These are phyloP conservation scores for Otolemur crassicaudatus DNA, from an alignment of 2,797 vertebrate species.

Conservation along the genomic window DNA sequence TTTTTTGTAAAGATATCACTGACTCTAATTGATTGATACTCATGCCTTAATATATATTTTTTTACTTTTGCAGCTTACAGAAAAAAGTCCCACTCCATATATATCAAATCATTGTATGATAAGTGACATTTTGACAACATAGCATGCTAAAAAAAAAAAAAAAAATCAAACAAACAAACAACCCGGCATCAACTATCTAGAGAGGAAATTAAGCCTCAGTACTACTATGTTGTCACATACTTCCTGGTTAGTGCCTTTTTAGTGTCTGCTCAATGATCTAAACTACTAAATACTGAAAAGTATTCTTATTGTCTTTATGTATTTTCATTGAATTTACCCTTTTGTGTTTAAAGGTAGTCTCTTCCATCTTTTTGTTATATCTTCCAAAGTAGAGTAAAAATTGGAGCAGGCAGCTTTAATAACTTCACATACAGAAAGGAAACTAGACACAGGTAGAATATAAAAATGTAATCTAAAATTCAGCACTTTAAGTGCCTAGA, in stretches of 20 bases:
- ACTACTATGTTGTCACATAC: constrained; percentile 41
- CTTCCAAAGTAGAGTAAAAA: constrained; percentile 83
- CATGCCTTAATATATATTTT: not conserved
- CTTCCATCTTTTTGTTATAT: constrained; percentile 82
- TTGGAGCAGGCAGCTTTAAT: constrained; percentile 87
- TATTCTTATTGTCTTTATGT: constrained; percentile 67
- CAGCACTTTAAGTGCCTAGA: constrained; percentile 83
- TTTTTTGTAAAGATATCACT: not conserved
- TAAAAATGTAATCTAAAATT: constrained; percentile 87
- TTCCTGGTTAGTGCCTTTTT: constrained; percentile 73
- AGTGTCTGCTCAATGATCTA: constrained; percentile 69
- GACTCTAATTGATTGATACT: constrained; percentile 54
- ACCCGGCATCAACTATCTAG: constrained; percentile 42
- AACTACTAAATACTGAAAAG: constrained; percentile 64
- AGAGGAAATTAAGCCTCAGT: constrained; percentile 52
- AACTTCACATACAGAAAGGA: constrained; percentile 82
- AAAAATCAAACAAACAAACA: constrained; percentile 27
- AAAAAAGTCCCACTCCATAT: constrained; percentile 6
- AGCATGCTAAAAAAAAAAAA: constrained; percentile 39
- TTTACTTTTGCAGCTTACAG: not conserved
- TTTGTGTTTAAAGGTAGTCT: constrained; percentile 75
- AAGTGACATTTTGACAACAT: constrained; percentile 64
- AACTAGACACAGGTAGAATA: constrained; percentile 79
- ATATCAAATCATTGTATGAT: constrained; percentile 9
- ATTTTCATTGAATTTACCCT: constrained; percentile 78